Conservation (phyloP, 37 sponge, comb jelly and placozoan species). For the Beroe ovata region DNA sequence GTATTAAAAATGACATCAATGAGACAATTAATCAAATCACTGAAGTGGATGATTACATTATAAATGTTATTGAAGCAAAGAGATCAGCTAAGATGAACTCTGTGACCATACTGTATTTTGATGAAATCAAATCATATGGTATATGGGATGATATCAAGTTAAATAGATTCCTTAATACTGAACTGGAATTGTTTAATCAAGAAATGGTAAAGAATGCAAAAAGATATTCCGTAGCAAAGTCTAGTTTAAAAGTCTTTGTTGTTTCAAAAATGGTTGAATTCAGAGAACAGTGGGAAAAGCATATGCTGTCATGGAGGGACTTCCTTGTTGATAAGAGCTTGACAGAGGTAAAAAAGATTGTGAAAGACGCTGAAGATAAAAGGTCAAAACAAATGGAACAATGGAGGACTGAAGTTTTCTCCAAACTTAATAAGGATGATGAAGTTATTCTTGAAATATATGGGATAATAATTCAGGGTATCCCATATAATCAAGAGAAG, state of each 20-base stretch:
- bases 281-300: conserved; percentile 33
- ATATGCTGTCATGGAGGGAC: conserved; percentile 15
- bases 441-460: neutral
- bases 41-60: neutral
- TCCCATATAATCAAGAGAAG: conserved; percentile 11
- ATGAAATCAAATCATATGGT: neutral
- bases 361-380: neutral
- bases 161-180: neutral
- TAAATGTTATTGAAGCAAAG: neutral
- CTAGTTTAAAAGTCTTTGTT: neutral
- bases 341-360: neutral
- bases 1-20: neutral
- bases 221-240: neutral
- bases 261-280: neutral
- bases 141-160: conserved; percentile 12
- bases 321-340: conserved; percentile 8
- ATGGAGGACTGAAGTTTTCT: neutral
- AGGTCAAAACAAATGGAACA: neutral
- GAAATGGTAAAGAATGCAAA: neutral
- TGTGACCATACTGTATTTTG: neutral
- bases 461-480: neutral
- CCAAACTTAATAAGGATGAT: neutral
- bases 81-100: neutral
- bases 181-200: neutral
- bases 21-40: neutral